phyloP scores from a whole-genome alignment of 1,140 invertebrate species.

The Microplitis demolitor region DNA sequence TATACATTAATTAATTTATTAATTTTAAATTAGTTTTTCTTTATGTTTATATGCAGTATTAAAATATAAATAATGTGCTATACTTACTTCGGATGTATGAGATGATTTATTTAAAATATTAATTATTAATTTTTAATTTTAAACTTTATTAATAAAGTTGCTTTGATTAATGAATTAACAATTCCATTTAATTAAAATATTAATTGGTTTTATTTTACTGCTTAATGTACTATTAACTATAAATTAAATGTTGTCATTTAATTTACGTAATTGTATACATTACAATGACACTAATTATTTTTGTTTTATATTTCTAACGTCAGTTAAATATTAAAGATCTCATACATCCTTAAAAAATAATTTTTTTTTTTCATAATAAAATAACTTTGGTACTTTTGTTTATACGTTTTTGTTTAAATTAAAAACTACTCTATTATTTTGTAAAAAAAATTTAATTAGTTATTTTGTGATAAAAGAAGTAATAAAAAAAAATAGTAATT shows the following conservation, averaged over 20 bases:
- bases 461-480: neutral
- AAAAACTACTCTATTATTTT: too few species aligned
- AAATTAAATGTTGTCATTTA: too few species aligned
- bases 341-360: neutral
- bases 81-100: conserved; percentile 3
- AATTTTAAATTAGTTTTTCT: conserved; percentile 38
- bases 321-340: too few species aligned
- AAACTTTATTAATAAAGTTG: neutral
- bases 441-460: neutral
- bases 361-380: too few species aligned
- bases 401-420: neutral
- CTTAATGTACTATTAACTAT: too few species aligned
- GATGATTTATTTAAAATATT: neutral
- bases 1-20: conserved; percentile 52
- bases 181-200: neutral
- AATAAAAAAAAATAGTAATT: neutral
- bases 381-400: neutral
- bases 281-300: too few species aligned
- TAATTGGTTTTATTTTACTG: neutral
- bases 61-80: conserved; percentile 16
- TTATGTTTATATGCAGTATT: conserved; percentile 36
- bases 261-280: too few species aligned
- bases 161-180: conserved; percentile 12
- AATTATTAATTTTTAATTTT: neutral
- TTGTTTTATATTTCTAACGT: too few species aligned